These are phyloP conservation scores for Megamerina dolium DNA, from an alignment of 2,888 invertebrate genomes.

Conservation along the genomic window DNA sequence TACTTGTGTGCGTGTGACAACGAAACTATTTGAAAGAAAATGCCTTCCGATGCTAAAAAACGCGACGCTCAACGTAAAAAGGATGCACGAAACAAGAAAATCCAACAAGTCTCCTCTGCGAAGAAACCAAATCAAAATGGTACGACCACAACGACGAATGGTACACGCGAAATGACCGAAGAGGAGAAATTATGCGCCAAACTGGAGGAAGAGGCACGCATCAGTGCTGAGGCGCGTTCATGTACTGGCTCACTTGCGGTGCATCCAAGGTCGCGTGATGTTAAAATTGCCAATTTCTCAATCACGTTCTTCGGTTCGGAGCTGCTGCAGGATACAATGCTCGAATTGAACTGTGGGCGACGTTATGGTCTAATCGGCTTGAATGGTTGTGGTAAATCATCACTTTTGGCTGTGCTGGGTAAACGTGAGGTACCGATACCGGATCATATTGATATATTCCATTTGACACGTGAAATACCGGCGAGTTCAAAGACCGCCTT, in stretches of 20 bases:
- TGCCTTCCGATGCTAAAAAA: slow-evolving; percentile 99
- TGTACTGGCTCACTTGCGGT: slow-evolving; percentile 93
- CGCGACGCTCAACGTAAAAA: slow-evolving; percentile 96
- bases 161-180: slow-evolving; percentile 44
- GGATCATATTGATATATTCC: slow-evolving; percentile 94
- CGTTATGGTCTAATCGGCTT: slow-evolving; percentile 94
- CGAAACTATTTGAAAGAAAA: slow-evolving; percentile 51
- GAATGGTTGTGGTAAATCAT: slow-evolving; percentile 99
- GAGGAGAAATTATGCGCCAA: slow-evolving; percentile 77
- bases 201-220: slow-evolving; percentile 81
- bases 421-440: slow-evolving; percentile 94
- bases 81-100: slow-evolving; percentile 65
- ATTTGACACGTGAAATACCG: slow-evolving; percentile 93
- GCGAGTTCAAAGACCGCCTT: slow-evolving; percentile 96
- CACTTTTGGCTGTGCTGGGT: slow-evolving; percentile 83
- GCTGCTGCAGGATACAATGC: slow-evolving; percentile 87
- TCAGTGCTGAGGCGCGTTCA: slow-evolving; percentile 89
- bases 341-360: slow-evolving; percentile 95
- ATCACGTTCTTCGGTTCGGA: slow-evolving; percentile 98
- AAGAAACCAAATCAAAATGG: slow-evolving; percentile 52
- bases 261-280: slow-evolving; percentile 91
- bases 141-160: slow-evolving; percentile 57
- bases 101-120: slow-evolving; percentile 51
- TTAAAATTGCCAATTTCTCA: slow-evolving; percentile 93
- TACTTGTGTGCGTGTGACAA: too few species aligned